Evolutionary conservation across 2,113 vertebrate species (phyloP).

Genomic region (Aspiorhynchus laticeps): DNA sequence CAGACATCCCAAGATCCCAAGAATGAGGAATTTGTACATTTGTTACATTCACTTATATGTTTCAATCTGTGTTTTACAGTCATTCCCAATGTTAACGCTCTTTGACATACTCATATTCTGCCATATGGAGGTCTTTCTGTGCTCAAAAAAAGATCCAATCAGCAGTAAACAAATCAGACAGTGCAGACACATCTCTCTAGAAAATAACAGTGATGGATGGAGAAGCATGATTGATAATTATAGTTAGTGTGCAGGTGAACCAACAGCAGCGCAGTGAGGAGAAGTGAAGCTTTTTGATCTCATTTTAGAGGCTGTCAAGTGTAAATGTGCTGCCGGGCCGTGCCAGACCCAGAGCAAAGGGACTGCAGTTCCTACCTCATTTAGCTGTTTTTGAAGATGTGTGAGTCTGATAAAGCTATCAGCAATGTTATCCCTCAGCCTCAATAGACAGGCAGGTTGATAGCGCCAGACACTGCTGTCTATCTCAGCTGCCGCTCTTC

Average conservation of each 20-base stretch:
- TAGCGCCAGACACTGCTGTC: conserved; percentile 61
- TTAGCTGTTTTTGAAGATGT: conserved; percentile 68
- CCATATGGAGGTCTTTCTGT: background rate
- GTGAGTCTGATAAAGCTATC: conserved; percentile 76
- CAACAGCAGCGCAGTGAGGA: conserved; percentile 41
- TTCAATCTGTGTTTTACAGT: background rate
- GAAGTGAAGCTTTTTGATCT: conserved; percentile 48
- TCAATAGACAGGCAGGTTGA: conserved; percentile 65
- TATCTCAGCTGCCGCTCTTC: conserved; percentile 58
- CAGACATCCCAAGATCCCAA: background rate
- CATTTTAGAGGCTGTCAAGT: conserved; percentile 58
- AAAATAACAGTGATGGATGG: conserved; percentile 54
- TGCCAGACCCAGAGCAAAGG: conserved; percentile 39
- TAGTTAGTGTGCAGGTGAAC: conserved; percentile 34
- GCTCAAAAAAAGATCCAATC: conserved; percentile 26
- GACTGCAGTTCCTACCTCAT: conserved; percentile 66
- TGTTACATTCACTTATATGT: background rate
- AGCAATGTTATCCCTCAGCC: conserved; percentile 69
- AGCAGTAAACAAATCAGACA: conserved; percentile 49
- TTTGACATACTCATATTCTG: conserved; percentile 12
- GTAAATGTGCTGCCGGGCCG: conserved; percentile 60
- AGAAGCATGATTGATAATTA: conserved; percentile 57
- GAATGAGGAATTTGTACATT: background rate
- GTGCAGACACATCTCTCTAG: conserved; percentile 16
- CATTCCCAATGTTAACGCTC: background rate